Evolutionary conservation across 2,113 vertebrate genomes (phyloP).

Genomic region (Urocynchramus pylzowi): DNA sequence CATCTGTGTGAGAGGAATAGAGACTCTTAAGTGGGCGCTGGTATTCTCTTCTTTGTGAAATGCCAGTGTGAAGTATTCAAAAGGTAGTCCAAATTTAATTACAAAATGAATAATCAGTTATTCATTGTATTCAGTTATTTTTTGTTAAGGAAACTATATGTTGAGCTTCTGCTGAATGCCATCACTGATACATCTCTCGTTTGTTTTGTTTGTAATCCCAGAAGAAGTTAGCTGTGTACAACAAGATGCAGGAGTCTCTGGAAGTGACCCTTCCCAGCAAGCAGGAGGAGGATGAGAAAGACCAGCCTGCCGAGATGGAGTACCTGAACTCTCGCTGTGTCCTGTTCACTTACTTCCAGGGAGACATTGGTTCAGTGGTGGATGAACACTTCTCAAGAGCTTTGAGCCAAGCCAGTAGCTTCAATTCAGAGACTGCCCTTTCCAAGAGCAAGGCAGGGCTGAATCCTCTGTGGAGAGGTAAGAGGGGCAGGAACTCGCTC

Average conservation of each 20-base stretch:
- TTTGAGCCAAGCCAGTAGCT: slow-evolving; percentile 87
- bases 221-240: slow-evolving; percentile 87
- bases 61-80: not conserved
- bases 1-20: not conserved
- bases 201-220: slow-evolving; percentile 69
- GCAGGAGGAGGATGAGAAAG: slow-evolving; percentile 81
- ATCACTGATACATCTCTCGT: slow-evolving; percentile 61
- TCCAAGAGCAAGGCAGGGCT: slow-evolving; percentile 81
- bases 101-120: not conserved
- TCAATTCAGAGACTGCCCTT: slow-evolving; percentile 78
- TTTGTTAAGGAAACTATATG: slow-evolving; percentile 23
- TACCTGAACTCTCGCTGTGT: slow-evolving; percentile 97
- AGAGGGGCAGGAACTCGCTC: slow-evolving; percentile 30
- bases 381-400: slow-evolving; percentile 97
- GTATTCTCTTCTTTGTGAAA: not conserved
- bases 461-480: slow-evolving; percentile 88
- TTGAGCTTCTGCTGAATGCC: slow-evolving; percentile 24
- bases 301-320: slow-evolving; percentile 91
- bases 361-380: slow-evolving; percentile 93
- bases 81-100: not conserved
- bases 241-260: slow-evolving; percentile 93
- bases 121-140: not conserved
- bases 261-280: slow-evolving; percentile 79
- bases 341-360: slow-evolving; percentile 98
- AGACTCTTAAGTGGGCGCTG: not conserved